Evolutionary conservation across 23 tunicate species (phyloP).

Genomic region (Diplosoma virens): DNA sequence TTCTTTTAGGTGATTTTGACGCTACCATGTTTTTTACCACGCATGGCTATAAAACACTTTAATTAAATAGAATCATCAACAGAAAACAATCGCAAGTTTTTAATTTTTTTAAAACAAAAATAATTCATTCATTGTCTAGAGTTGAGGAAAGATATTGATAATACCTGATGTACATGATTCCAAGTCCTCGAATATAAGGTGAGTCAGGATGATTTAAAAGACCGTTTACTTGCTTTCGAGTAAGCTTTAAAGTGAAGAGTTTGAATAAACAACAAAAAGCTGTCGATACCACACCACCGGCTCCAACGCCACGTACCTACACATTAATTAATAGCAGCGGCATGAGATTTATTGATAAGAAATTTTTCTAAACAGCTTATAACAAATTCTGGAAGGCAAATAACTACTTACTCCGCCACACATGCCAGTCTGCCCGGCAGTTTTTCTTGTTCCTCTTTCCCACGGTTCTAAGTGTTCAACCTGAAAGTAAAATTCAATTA

Average conservation of each 20-base stretch:
- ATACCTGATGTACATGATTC: constrained; percentile 93
- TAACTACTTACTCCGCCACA: constrained; percentile 85
- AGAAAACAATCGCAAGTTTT: no score
- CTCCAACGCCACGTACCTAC: constrained; percentile 94
- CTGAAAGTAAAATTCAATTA: constrained; percentile 23
- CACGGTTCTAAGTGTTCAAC: constrained; percentile 94
- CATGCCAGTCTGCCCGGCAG: constrained; percentile 98
- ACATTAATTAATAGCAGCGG: neutral
- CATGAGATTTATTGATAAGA: no score
- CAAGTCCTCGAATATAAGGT: constrained; percentile 91
- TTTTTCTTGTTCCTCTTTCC: constrained; percentile 94
- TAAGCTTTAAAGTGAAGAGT: constrained; percentile 84
- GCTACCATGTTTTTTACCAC: neutral
- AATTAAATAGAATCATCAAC: no score
- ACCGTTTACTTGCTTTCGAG: constrained; percentile 86
- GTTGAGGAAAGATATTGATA: no score
- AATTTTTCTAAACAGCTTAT: no score
- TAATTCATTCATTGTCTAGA: no score
- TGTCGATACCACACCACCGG: constrained; percentile 98
- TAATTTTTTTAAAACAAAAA: no score
- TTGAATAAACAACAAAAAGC: constrained; percentile 86
- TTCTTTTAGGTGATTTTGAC: neutral
- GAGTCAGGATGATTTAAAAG: constrained; percentile 86
- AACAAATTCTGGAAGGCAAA: no score
- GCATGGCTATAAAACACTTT: no score